These are phyloP conservation scores for Aphodius granarius DNA, from an alignment of 2,888 invertebrate species.

Conservation along the genomic window DNA sequence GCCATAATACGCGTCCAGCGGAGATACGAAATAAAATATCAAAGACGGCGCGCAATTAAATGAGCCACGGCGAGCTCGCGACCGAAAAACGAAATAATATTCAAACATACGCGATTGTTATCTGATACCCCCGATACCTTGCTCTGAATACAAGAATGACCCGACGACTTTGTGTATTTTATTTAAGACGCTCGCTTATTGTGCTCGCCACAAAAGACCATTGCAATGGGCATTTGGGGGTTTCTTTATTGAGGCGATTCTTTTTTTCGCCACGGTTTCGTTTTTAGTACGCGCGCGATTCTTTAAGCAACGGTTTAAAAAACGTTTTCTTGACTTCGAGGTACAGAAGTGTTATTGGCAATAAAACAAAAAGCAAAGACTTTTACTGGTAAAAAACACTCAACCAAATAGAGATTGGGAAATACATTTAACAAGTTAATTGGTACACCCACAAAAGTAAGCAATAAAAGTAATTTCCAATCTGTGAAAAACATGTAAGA, in stretches of 20 bases:
- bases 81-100: slow-evolving; percentile 20
- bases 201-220: slow-evolving; percentile 5
- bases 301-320: neutral
- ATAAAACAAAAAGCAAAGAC: too few relatives aligned
- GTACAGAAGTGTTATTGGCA: too few relatives aligned
- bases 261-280: neutral
- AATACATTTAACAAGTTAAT: neutral
- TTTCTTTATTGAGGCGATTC: slow-evolving; percentile 3
- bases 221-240: slow-evolving; percentile 7
- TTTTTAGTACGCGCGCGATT: neutral
- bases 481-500: neutral
- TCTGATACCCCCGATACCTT: slow-evolving; percentile 25
- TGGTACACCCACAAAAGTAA: neutral
- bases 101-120: slow-evolving; percentile 26
- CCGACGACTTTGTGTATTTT: slow-evolving; percentile 7
- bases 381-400: too few relatives aligned
- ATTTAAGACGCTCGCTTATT: slow-evolving; percentile 9
- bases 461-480: neutral
- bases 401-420: neutral
- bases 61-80: slow-evolving; percentile 10
- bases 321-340: too few relatives aligned
- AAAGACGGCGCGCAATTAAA: slow-evolving; percentile 25
- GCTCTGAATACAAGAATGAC: slow-evolving; percentile 25
- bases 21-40: slow-evolving; percentile 26
- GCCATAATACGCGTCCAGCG: slow-evolving; percentile 23